Evolutionary conservation across 1,140 invertebrate genomes (phyloP), one percentile per base, ranked within the genome.

Genomic region (Caenorhabditis inopinata): DNA sequence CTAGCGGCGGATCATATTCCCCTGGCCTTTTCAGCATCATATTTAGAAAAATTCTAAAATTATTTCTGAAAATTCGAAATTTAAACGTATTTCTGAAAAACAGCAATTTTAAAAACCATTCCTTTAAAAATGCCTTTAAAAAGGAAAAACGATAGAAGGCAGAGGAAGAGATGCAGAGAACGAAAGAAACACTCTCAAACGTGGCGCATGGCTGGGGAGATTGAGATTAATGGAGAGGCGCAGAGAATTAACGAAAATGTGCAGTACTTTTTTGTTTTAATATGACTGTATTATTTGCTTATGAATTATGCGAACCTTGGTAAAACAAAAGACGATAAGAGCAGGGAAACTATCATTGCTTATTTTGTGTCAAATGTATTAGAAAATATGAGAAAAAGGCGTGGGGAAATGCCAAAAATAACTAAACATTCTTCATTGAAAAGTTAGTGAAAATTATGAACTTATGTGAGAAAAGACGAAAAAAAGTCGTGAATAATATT

Each of bases 1-100:
- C 76, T 35, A 83, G 42, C 38, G 53, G 49, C 2, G 49, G 76
- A n/a, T 78, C 76, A 29, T 78, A 78, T 18, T 78, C 76, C 7
- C 49, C 76, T 1, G 76, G 76, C 45, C 76, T 58, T 68, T 53
- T 42, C 6, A 78, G 76, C 76, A 78, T 78, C 38, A 38, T 38
- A 9, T 9, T 38, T 32, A 11, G n/a, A 1, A 29, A 38, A 58
- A 58, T 12, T 16, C n/a, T 68, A 68, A 25, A 42, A 5, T 5
- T 42, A 7, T 7, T 14, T 42, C 6, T 5, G 38, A 14, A 14
- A 14, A 42, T 7, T 7, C 38, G 38, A 42, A 42, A 42, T 5
- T 25, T 68, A 58, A 58, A 14, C 0, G 27, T 12, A 25, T 25
- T 14, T 48, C 47, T 5, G 21, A n/a, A 14, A 48, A n/a, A 48